phyloP scores from a whole-genome alignment of 2,888 invertebrate species.

The Microctonus brassicae region DNA sequence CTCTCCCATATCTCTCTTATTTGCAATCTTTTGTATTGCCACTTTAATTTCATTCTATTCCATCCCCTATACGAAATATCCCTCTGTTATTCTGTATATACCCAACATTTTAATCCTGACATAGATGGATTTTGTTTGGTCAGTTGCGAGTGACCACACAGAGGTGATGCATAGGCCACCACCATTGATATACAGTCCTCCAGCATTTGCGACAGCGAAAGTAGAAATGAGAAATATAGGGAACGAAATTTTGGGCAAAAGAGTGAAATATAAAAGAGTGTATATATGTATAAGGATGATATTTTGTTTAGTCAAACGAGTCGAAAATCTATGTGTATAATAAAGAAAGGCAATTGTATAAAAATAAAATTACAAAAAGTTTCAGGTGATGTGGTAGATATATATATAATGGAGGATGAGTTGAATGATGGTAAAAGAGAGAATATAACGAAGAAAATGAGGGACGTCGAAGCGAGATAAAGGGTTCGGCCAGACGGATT shows the following conservation, averaged over 20 bases:
- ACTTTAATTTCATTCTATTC: conserved; percentile 40
- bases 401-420: neutral
- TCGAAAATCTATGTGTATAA: no score
- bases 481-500: conserved; percentile 63
- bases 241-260: conserved; percentile 16
- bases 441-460: conserved; percentile 25
- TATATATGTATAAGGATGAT: neutral
- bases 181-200: neutral
- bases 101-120: conserved; percentile 68
- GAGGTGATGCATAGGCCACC: conserved; percentile 38
- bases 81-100: conserved; percentile 61
- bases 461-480: conserved; percentile 49
- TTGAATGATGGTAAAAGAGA: neutral
- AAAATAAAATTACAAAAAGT: conserved; percentile 8
- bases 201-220: conserved; percentile 14
- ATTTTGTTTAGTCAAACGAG: conserved; percentile 7
- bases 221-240: conserved; percentile 30
- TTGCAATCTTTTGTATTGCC: conserved; percentile 26
- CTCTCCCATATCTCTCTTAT: conserved; percentile 17
- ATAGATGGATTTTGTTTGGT: conserved; percentile 69
- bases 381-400: conserved; percentile 42
- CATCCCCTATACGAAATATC: conserved; percentile 39
- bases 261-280: conserved; percentile 13
- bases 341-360: conserved; percentile 14
- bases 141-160: conserved; percentile 47